These are phyloP conservation scores for Leucozona laternaria DNA, from an alignment of 2,888 invertebrate genomes.

Conservation along the genomic window DNA sequence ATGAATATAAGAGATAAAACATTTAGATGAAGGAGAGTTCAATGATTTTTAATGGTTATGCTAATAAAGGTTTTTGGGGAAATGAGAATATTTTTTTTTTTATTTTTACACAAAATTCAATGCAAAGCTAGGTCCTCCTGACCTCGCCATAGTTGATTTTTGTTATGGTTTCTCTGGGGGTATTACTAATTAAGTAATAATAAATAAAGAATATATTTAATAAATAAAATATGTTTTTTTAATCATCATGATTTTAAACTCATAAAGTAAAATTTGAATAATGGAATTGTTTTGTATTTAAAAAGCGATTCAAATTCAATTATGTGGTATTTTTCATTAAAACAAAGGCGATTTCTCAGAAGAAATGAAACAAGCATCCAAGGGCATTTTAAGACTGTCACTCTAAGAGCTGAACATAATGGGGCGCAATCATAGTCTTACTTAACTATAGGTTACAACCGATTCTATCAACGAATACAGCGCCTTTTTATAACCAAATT, in stretches of 20 bases:
- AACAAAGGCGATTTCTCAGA: too few relatives aligned
- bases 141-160: not conserved
- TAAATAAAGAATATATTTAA: not conserved
- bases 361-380: too few relatives aligned
- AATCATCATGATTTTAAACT: not conserved
- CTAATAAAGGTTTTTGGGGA: slow-evolving; percentile 14
- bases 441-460: too few relatives aligned
- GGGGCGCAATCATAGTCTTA: too few relatives aligned
- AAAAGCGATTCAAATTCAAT: not conserved
- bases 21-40: not conserved
- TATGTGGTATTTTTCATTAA: too few relatives aligned
- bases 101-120: slow-evolving; percentile 27
- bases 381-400: too few relatives aligned
- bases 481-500: too few relatives aligned
- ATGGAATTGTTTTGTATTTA: not conserved
- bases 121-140: not conserved
- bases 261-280: not conserved
- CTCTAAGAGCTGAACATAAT: too few relatives aligned
- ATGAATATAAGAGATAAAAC: not conserved
- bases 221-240: not conserved
- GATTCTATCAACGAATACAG: too few relatives aligned
- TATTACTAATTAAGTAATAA: not conserved
- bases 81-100: not conserved
- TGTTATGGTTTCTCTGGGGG: not conserved
- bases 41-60: slow-evolving; percentile 60